Evolutionary conservation across 2,113 vertebrate species (phyloP), one percentile per base, ranked within the genome.

Genomic region (Tyto alba): DNA sequence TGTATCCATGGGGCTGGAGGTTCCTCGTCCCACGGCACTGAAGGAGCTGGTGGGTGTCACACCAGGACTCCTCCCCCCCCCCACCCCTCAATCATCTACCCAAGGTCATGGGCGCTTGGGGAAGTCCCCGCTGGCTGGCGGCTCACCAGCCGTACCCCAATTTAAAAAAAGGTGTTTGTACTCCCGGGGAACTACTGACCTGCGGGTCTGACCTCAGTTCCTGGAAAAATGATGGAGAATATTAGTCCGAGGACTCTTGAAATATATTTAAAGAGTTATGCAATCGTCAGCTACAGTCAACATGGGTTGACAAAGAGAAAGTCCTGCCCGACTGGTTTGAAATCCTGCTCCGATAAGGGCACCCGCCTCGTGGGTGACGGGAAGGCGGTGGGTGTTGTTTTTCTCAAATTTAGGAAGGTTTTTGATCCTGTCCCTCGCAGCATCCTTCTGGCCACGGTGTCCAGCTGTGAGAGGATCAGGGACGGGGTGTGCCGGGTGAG

Each of bases 321-420:
- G 45, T 64, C 76, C 40, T 0, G 0, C 16, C 63, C 19, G 2
- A 62, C 63, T 29, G 43, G 6, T 84, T 52, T 6, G 4, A 19
- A 43, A 9, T 16, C 72, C 63, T 2, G 5, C 32, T 53, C 6
- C 10, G 18, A 2, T 7, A 12, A 75, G 20, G 47, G 30, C 40
- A 21, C n/a, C 30, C 0, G 0, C 52, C 36, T 30, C 13, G 21
- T 0, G 25, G 50, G 8, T 7, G 29, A 16, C 1, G 21, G 56
- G 67, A 47, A 66, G 10, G 62, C 5, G 36, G 12, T 14, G 32
- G n/a, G 10, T 36, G 48, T 7, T 53, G 14, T 5, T 36, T 64
- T 60, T 17, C 3, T 8, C 45, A 20, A 50, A 6, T 41, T 62
- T 7, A 9, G 15, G 0, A 9, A 6, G 30, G 21, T 1, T 73